These are phyloP conservation scores for Pasiphila rectangulata DNA, from an alignment of 2,888 invertebrate genomes.

Conservation along the genomic window DNA sequence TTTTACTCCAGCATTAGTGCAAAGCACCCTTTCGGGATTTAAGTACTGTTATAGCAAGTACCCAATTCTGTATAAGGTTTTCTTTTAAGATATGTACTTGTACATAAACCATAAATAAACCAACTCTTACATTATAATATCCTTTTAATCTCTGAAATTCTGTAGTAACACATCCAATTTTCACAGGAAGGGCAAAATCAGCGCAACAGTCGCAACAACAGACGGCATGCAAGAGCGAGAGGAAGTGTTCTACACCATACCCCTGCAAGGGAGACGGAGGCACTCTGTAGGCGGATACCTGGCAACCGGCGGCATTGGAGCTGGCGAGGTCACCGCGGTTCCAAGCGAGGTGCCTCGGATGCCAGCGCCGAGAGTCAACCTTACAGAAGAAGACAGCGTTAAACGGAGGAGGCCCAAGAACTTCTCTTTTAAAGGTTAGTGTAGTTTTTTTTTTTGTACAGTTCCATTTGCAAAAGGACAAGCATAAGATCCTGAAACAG, in stretches of 20 bases:
- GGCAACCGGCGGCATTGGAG: conserved; percentile 63
- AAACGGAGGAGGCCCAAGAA: conserved; percentile 67
- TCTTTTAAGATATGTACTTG: too few species aligned
- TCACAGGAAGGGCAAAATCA: conserved; percentile 70
- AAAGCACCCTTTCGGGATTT: too few species aligned
- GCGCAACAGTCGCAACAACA: conserved; percentile 59
- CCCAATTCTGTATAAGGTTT: too few species aligned
- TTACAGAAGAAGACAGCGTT: conserved; percentile 62
- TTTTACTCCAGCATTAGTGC: too few species aligned
- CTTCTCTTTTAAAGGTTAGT: conserved; percentile 69
- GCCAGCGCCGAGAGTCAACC: conserved; percentile 70
- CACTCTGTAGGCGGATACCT: conserved; percentile 86
- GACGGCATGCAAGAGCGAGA: conserved; percentile 75
- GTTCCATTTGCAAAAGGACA: too few species aligned
- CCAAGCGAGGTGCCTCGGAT: conserved; percentile 79
- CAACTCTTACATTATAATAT: too few species aligned
- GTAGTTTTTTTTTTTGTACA: not conserved
- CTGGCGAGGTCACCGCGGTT: conserved; percentile 70
- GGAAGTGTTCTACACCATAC: conserved; percentile 82
- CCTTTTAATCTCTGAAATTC: too few species aligned
- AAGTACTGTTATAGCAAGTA: too few species aligned
- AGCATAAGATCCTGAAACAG: too few species aligned
- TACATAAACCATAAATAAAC: too few species aligned
- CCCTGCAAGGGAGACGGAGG: conserved; percentile 75
- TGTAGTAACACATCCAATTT: not conserved